These are phyloP conservation scores for Saccopteryx bilineata DNA, from an alignment of 2,113 vertebrate genomes.

Conservation along the genomic window DNA sequence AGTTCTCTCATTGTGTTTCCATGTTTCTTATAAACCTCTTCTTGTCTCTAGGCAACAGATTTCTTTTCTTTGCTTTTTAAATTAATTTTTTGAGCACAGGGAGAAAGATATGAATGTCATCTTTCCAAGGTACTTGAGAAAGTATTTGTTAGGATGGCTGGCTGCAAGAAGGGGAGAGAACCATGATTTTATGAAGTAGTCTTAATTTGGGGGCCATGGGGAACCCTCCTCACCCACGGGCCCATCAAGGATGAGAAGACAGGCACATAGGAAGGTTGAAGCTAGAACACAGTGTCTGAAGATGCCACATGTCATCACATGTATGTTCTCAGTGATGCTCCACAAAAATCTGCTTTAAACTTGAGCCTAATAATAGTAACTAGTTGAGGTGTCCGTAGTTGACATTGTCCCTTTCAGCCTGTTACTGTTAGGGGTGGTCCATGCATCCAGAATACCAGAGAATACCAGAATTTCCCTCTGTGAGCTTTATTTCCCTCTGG, in stretches of 20 bases:
- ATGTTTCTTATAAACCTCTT: neutral
- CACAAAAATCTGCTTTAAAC: neutral
- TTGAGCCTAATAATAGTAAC: neutral
- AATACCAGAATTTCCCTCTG: neutral
- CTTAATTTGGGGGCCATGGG: neutral
- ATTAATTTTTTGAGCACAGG: neutral
- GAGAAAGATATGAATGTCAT: neutral
- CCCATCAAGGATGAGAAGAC: neutral
- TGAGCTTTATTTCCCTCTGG: neutral
- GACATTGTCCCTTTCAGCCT: neutral
- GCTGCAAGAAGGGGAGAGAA: neutral
- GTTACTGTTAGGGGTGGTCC: neutral
- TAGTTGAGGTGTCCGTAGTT: rapidly evolving
- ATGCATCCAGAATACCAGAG: neutral
- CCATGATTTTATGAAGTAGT: neutral
- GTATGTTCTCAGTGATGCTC: rapidly evolving
- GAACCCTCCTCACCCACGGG: neutral
- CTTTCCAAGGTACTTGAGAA: neutral
- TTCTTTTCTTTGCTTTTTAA: neutral
- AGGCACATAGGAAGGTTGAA: neutral
- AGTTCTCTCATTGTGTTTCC: neutral
- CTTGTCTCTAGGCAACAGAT: slow-evolving; percentile 5
- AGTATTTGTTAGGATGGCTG: neutral
- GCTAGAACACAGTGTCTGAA: rapidly evolving
- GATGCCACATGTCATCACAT: neutral